Conservation (phyloP, 2,113 vertebrate genomes). For the Sphaerodactylus townsendi region DNA sequence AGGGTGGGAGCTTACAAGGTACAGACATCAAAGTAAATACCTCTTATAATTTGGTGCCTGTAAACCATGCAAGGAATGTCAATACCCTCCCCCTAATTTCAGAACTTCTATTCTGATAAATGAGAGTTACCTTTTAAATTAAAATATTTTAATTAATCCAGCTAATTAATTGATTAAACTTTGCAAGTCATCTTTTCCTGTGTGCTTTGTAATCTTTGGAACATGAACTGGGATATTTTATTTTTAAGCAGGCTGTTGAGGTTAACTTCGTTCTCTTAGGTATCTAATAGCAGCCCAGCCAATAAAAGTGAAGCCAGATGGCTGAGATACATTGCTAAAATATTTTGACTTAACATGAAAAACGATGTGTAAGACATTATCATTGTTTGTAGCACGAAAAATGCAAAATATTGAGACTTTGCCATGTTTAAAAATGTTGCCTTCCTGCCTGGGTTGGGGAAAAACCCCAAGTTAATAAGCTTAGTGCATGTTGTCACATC, state of each 20-base stretch:
- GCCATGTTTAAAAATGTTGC: neutral
- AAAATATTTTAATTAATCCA: neutral
- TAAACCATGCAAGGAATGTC: too few species aligned
- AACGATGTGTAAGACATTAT: neutral
- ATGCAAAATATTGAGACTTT: neutral
- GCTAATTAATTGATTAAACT: neutral
- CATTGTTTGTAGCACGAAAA: neutral
- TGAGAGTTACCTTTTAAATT: neutral
- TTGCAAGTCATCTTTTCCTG: neutral
- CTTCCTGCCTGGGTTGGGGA: neutral
- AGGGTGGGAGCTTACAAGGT: neutral
- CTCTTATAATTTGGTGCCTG: neutral
- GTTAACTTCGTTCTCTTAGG: neutral
- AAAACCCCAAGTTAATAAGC: neutral
- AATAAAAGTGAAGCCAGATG: neutral
- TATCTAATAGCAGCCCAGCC: neutral
- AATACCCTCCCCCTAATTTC: too few species aligned
- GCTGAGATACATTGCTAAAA: neutral
- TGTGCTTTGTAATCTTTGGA: neutral
- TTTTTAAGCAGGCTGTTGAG: neutral
- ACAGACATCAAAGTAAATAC: neutral
- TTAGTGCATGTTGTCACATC: fast-evolving
- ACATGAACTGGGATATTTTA: neutral
- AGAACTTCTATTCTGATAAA: neutral
- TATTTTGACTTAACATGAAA: neutral